Conservation (phyloP, 2,797 vertebrate genomes). For the Lindbergichthys nudifrons region DNA sequence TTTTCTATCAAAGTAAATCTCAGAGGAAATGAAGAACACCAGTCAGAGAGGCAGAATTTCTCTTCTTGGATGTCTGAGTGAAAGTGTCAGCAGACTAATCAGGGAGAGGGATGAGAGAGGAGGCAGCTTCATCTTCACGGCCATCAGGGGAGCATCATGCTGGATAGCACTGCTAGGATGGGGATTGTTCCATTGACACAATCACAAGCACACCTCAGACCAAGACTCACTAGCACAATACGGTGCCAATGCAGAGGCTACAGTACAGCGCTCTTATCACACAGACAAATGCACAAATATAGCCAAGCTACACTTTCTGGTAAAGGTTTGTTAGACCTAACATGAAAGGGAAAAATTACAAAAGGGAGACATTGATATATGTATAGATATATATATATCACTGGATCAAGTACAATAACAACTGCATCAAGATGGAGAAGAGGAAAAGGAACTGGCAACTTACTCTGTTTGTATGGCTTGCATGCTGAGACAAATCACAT, state of each 20-base stretch:
- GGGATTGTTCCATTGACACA: conserved; percentile 69
- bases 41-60: conserved; percentile 75
- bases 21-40: conserved; percentile 61
- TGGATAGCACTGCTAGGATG: conserved; percentile 53
- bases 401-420: conserved; percentile 40
- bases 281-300: conserved; percentile 57
- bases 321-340: conserved; percentile 46
- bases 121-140: conserved; percentile 75
- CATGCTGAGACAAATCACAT: conserved; percentile 77
- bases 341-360: conserved; percentile 59
- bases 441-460: conserved; percentile 56
- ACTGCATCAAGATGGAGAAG: conserved; percentile 56
- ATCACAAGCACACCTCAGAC: conserved; percentile 53
- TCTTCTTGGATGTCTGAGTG: conserved; percentile 79
- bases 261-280: conserved; percentile 54
- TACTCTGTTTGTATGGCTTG: conserved; percentile 78
- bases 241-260: conserved; percentile 44
- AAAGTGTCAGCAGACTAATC: conserved; percentile 80
- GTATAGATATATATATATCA: conserved; percentile 31
- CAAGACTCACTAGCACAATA: conserved; percentile 55
- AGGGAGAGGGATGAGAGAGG: conserved; percentile 73
- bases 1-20: conserved; percentile 78
- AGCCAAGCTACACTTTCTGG: conserved; percentile 42
- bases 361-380: conserved; percentile 35
- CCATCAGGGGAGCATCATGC: conserved; percentile 62